Evolutionary conservation across 2,888 invertebrate species (phyloP).

Genomic region (Esperia sulphurella): DNA sequence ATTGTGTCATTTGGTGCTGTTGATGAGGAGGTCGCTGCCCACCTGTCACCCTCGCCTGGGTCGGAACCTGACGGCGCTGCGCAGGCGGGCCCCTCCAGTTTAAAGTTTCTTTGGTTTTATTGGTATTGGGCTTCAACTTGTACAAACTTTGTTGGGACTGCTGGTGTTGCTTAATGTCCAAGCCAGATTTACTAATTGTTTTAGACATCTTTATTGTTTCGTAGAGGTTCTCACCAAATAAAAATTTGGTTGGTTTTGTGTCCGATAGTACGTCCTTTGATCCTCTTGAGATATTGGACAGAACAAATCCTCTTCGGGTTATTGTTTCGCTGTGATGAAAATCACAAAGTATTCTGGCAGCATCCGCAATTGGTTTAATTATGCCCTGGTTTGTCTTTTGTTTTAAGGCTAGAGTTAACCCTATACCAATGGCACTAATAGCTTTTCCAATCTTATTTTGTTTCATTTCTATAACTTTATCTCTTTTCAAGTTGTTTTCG

Average conservation of each 20-base stretch:
- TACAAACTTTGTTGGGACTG: background rate
- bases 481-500: background rate
- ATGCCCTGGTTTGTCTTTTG: no score
- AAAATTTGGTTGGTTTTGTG: constrained; percentile 10
- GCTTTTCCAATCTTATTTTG: background rate
- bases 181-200: constrained; percentile 14
- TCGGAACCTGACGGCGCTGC: background rate
- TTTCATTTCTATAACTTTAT: background rate
- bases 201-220: constrained; percentile 18
- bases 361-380: no score
- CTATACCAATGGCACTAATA: constrained; percentile 6
- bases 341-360: constrained; percentile 10
- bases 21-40: no score
- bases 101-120: no score
- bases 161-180: constrained; percentile 10
- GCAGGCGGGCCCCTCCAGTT: background rate
- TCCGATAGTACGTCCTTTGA: constrained; percentile 9
- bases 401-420: no score
- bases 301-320: constrained; percentile 8
- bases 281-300: constrained; percentile 4
- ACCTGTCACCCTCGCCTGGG: no score
- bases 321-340: constrained; percentile 6
- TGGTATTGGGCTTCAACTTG: background rate
- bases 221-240: constrained; percentile 11
- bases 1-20: no score